Conservation (phyloP, 2,888 invertebrate species). For the Troides helena region DNA sequence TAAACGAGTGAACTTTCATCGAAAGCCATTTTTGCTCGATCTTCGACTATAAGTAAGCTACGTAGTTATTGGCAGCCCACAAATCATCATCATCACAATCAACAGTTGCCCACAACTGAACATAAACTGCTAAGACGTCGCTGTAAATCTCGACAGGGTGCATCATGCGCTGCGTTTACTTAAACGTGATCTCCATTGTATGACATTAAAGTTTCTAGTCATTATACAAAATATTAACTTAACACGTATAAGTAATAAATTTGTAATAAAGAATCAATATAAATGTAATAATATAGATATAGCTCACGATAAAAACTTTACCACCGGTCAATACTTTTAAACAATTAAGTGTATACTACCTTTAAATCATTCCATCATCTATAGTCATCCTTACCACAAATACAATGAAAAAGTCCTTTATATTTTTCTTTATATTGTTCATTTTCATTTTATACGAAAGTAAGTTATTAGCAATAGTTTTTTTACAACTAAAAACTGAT, state of each 20-base stretch:
- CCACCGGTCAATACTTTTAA: background rate
- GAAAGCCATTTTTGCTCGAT: too few species aligned
- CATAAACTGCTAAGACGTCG: too few species aligned
- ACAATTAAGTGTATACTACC: background rate
- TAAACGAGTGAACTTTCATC: too few species aligned
- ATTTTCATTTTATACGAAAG: background rate
- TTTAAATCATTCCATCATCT: too few species aligned
- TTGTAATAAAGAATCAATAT: background rate
- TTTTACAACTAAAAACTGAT: background rate
- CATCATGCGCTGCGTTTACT: too few species aligned
- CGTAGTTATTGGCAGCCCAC: too few species aligned
- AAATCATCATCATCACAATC: too few species aligned
- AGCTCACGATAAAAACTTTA: conserved; percentile 3
- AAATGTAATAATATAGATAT: background rate
- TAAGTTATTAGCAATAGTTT: background rate
- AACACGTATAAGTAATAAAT: conserved; percentile 11
- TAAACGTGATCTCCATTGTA: too few species aligned
- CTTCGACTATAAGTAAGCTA: too few species aligned
- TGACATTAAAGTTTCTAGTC: too few species aligned
- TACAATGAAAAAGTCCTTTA: background rate
- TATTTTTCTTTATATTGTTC: background rate
- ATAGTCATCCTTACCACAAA: background rate
- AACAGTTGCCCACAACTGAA: too few species aligned
- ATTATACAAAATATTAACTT: background rate
- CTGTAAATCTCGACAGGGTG: too few species aligned